phyloP scores from a whole-genome alignment of 1,140 invertebrate genomes.

The Dolichoris vasculosae region DNA sequence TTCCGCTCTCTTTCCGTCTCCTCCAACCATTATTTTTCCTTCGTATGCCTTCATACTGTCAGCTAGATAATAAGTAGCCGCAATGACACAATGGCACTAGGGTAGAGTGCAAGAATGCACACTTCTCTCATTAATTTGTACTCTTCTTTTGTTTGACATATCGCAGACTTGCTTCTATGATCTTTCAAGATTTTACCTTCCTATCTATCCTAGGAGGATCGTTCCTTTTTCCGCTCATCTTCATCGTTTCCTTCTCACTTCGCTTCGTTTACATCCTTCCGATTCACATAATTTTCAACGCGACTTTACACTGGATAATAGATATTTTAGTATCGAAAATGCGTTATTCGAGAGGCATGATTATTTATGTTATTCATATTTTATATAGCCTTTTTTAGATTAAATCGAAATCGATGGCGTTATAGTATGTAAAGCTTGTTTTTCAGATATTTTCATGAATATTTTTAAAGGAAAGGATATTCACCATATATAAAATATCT shows the following conservation, averaged over 20 bases:
- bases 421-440: too few species aligned
- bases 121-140: not conserved
- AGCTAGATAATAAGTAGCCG: constrained; percentile 12
- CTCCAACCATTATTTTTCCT: not conserved
- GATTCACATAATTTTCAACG: not conserved
- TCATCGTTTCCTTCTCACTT: not conserved
- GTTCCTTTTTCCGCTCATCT: not conserved
- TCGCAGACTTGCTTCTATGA: not conserved
- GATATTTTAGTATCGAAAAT: not conserved
- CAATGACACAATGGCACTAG: not conserved
- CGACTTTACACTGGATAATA: not conserved
- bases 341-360: not conserved
- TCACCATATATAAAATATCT: too few species aligned
- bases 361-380: not conserved
- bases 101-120: not conserved
- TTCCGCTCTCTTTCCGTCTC: not conserved
- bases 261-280: not conserved
- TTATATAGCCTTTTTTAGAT: not conserved
- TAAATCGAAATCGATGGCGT: too few species aligned
- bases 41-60: not conserved
- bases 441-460: too few species aligned
- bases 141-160: not conserved
- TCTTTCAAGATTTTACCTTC: not conserved
- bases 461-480: too few species aligned
- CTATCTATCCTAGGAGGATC: not conserved